Evolutionary conservation across 1,140 invertebrate species (phyloP).

Genomic region (Rhizoglyphus robini): DNA sequence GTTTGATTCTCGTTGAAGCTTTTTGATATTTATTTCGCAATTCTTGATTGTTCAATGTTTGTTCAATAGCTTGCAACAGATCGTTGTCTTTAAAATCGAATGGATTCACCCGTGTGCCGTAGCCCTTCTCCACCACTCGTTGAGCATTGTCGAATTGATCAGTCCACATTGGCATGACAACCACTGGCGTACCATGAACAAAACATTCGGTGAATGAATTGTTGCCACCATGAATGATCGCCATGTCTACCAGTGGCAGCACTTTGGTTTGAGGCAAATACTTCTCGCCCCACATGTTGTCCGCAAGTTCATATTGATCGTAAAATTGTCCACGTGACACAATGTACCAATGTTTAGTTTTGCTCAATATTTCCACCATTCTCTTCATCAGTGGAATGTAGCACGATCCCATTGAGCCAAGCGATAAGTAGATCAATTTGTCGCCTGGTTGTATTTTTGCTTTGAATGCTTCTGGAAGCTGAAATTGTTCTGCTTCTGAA

Average conservation of each 20-base stretch:
- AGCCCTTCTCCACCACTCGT: background rate
- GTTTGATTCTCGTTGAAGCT: background rate
- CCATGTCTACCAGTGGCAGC: slow-evolving; percentile 20
- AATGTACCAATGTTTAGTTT: background rate
- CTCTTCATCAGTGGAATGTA: slow-evolving; percentile 13
- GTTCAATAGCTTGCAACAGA: background rate
- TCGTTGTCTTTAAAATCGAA: background rate
- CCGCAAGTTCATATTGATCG: slow-evolving; percentile 10
- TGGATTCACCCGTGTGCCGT: background rate
- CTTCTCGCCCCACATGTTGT: slow-evolving; percentile 16
- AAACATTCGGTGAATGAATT: background rate
- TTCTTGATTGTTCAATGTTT: background rate
- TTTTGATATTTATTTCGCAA: background rate
- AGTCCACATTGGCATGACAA: slow-evolving; percentile 11
- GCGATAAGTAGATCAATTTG: slow-evolving; percentile 16
- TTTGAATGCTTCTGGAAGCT: background rate
- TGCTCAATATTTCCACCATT: background rate
- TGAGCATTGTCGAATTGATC: slow-evolving; percentile 17
- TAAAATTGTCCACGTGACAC: background rate
- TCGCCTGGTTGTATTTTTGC: background rate
- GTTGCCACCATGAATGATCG: too few relatives aligned
- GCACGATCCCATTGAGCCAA: slow-evolving; percentile 25
- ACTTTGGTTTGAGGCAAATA: slow-evolving; percentile 12
- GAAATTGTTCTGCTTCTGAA: slow-evolving; percentile 14
- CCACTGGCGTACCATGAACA: background rate